A percentile compares a stretch with the other conserved stretches of the same genome.
Evolutionary conservation across 1,140 invertebrate genomes (phyloP).

Genomic region (Megalopta genalis): DNA sequence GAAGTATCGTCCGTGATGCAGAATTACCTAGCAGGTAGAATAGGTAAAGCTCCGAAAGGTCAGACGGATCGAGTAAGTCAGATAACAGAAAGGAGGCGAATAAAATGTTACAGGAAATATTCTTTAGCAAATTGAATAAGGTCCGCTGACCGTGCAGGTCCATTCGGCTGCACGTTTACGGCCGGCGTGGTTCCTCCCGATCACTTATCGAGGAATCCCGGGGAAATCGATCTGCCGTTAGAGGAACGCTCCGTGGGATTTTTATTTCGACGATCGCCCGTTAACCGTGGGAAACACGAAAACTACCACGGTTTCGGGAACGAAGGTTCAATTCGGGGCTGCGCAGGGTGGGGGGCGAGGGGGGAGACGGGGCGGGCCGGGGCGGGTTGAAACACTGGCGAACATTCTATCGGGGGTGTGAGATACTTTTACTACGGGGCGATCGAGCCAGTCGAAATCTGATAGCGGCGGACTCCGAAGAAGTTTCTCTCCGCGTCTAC

Average conservation of each 20-base stretch:
- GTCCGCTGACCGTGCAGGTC: too few species aligned
- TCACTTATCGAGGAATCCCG: too few species aligned
- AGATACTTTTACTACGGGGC: constrained; percentile 7
- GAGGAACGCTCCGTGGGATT: background rate
- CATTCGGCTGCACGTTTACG: too few species aligned
- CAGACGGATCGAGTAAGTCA: too few species aligned
- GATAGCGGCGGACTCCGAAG: background rate
- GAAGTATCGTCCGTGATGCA: too few species aligned
- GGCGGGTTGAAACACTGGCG: constrained; percentile 9
- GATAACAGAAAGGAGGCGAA: too few species aligned
- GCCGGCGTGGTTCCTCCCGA: too few species aligned
- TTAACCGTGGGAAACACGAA: constrained; percentile 16
- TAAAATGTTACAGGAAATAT: too few species aligned
- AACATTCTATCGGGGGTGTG: background rate
- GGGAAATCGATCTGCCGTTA: background rate
- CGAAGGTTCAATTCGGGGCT: background rate
- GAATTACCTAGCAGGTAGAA: too few species aligned
- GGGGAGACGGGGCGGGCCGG: background rate
- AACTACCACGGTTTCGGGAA: constrained; percentile 11
- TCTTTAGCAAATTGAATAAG: too few species aligned
- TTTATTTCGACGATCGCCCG: constrained; percentile 17
- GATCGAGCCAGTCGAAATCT: constrained; percentile 20
- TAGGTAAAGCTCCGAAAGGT: too few species aligned
- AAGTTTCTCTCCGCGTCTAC: background rate
- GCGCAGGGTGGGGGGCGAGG: background rate